Conservation (phyloP, 1,140 invertebrate species). For the Drosophila watanabei region DNA sequence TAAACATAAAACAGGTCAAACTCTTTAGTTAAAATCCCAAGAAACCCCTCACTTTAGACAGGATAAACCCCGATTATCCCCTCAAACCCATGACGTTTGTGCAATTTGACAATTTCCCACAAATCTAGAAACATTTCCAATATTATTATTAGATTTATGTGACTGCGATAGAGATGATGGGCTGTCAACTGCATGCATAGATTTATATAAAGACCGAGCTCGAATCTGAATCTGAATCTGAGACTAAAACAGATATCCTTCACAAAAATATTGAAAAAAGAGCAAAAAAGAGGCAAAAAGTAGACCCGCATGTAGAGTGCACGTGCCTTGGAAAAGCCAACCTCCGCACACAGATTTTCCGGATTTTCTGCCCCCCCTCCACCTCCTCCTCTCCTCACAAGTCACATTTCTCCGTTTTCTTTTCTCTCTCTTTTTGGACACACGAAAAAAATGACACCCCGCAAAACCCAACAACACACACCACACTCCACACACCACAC, state of each 20-base stretch:
- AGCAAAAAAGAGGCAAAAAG: background rate
- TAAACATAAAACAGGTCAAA: background rate
- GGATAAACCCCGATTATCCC: background rate
- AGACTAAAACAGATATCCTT: conserved; percentile 51
- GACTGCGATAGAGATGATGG: background rate
- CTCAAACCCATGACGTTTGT: background rate
- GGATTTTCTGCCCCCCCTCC: conserved; percentile 1
- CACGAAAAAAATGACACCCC: background rate
- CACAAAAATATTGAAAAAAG: background rate
- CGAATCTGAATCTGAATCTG: conserved; percentile 2
- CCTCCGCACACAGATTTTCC: conserved; percentile 15
- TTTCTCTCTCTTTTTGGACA: conserved; percentile 19
- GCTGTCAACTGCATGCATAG: conserved; percentile 58
- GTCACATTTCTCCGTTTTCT: conserved; percentile 31
- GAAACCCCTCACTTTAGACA: background rate
- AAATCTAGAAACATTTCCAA: background rate
- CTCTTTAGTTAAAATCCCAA: background rate
- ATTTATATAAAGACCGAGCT: conserved; percentile 10
- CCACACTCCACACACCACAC: conserved; percentile 17
- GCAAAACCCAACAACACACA: background rate
- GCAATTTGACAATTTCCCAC: background rate
- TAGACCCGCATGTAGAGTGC: conserved; percentile 39
- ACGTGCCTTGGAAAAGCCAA: conserved; percentile 36
- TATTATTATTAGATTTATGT: conserved; percentile 29
- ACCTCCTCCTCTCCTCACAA: conserved; percentile 11